phyloP scores from a whole-genome alignment of 1,140 invertebrate species.

The Ceratitis capitata region DNA sequence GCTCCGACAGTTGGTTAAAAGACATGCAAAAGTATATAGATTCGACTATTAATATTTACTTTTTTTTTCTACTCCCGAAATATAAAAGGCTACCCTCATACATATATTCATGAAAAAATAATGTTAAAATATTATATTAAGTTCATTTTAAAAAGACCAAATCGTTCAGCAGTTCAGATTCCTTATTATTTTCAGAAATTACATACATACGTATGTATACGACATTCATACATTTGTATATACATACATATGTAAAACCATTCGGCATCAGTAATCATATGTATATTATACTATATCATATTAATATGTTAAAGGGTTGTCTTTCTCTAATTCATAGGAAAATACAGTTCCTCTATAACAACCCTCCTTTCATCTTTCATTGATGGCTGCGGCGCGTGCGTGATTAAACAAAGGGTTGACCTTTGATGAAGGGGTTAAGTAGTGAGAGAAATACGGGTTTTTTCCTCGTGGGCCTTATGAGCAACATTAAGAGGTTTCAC shows the following conservation, averaged over 20 bases:
- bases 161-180: no score
- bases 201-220: neutral
- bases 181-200: neutral
- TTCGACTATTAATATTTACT: no score
- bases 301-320: neutral
- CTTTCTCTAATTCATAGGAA: neutral
- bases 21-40: no score
- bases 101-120: no score
- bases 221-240: neutral
- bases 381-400: neutral
- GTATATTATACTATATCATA: no score
- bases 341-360: neutral
- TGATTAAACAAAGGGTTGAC: neutral
- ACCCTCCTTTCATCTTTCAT: neutral
- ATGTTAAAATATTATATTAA: no score
- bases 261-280: neutral
- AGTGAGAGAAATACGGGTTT: neutral
- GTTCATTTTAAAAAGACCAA: no score
- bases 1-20: no score
- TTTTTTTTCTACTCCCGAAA: no score
- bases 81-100: no score
- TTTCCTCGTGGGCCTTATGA: neutral
- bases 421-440: slow-evolving; percentile 1
- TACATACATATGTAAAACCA: neutral
- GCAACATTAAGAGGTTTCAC: neutral